Conservation (phyloP, 2,797 vertebrate species). For the Helostoma temminkii region DNA sequence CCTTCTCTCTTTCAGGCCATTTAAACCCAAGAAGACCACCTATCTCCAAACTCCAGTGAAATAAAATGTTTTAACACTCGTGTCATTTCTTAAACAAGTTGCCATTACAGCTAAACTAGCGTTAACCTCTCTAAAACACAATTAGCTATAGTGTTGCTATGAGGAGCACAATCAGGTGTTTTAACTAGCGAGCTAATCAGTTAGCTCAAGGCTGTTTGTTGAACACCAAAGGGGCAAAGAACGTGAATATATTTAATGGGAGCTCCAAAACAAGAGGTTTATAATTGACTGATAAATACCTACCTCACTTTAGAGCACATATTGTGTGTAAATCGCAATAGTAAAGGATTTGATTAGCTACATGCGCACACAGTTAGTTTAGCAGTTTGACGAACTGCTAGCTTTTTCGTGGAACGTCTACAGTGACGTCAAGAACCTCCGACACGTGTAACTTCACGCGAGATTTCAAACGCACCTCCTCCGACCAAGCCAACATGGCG, state of each 20-base stretch:
- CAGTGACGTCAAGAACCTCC: conserved; percentile 63
- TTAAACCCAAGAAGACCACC: background rate
- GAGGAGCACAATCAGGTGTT: background rate
- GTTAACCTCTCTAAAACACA: background rate
- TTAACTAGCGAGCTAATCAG: background rate
- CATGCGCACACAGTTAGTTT: background rate
- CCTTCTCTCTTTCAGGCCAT: background rate
- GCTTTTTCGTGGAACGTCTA: background rate
- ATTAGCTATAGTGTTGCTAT: rapidly evolving
- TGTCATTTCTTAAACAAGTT: background rate
- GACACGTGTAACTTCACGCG: conserved; percentile 55
- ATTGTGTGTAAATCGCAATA: rapidly evolving
- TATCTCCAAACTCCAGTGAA: background rate
- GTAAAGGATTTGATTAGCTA: rapidly evolving
- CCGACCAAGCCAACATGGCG: conserved; percentile 81
- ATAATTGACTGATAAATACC: too few relatives aligned
- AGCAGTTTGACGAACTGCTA: background rate
- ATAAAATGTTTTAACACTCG: conserved; percentile 49
- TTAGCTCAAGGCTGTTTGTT: background rate
- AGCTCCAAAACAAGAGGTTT: rapidly evolving
- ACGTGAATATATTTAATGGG: background rate
- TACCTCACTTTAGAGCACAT: rapidly evolving
- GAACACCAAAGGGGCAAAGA: background rate
- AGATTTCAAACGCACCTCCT: conserved; percentile 31
- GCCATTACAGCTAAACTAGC: background rate